Evolutionary conservation across 1,140 invertebrate genomes (phyloP), one percentile per base, ranked within the genome.

Genomic region (Platorchestia sp.): DNA sequence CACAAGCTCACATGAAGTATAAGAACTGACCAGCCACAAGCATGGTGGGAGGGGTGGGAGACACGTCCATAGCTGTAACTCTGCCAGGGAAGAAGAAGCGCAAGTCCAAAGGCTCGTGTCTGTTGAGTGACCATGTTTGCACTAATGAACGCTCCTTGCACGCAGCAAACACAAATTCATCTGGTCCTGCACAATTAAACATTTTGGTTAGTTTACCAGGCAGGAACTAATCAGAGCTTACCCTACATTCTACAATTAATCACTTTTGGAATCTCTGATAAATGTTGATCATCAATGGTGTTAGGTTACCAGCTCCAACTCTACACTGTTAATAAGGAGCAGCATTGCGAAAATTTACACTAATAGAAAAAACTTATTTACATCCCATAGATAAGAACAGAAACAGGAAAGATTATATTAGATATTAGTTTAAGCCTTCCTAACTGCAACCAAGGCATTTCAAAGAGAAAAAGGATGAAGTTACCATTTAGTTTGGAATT

Each of bases 131-230:
- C 91, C 91, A 93, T 10, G 91, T 36, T 44, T 44, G 43, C 91
- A 93, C 91, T 47, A 44, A 47, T n/a, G 45, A 93, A 10, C 91
- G 91, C 91, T 93, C 91, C 45, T 93, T 93, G 91, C 91, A 93
- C 1, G 91, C 91, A 16, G 91, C 91, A 93, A 93, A 93, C 22
- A 93, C 43, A 47, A 19, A 93, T 14, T 93, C 45, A 44, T 93
- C 91, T 93, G 91, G 91, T 6, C 91, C 91, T 93, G 91, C 45
- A 89, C n/a, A 89, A 42, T 41, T 89, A 42, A 43, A 86, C 36
- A 89, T 89, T 89, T 27, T 36, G 27, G 27, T 75, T 75, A 75
- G 14, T 75, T 75, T 27, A 75, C 36, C 36, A 75, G 14, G n/a
- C n/a, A n/a, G n/a, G n/a, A n/a, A 22, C 59, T 75, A 75, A 10